Base-by-base conservation (phyloP, 2,888 invertebrate species). In the Mactromeris polynyma region DNA sequence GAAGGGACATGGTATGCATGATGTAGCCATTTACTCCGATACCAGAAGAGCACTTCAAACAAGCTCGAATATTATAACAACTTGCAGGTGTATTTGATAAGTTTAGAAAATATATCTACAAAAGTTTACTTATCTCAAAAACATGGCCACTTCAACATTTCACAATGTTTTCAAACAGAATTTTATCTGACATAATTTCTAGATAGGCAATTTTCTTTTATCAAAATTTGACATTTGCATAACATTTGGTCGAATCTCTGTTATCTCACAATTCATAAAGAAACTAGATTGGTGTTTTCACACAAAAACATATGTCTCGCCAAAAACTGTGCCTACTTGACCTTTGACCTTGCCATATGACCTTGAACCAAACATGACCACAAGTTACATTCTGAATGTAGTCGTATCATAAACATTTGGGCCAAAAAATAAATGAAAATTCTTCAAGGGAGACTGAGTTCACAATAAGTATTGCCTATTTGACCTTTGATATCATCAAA, bases 111-210 rank as follows among this genome's bases (percentile, higher is more conserved):
- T 64, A 54, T 69, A 69, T 69, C 36, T 36, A 36, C 2, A 73
- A 33, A 33, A 36, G 19, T 17, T 73, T 17, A 33, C 73, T 33
- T 73, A 73, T 73, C 73, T 33, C 33, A 73, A 73, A 73, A 73
- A 33, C 73, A 73, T 73, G 73, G 26, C 73, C 36, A 73, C 73
- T 36, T 73, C 11, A 73, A 36, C 36, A 64, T 26, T n/a, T 64
- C 58, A 64, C n/a, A 64, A n/a, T 64, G 26, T 73, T 73, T 73
- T 73, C 73, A 73, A 33, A 73, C 33, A 36, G 36, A 33, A 73
- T 17, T 33, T 73, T 73, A 73, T 33, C 73, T 73, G 36, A 19
- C 31, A 73, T 73, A 73, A 73, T 36, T 73, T 73, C 73, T 33
- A 73, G 4, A 73, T 36, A 73, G 36, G 73, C 6, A 36, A 36